Evolutionary conservation across 1,140 invertebrate genomes (phyloP), one percentile per base, ranked within the genome.

Genomic region (Eriosoma lanigerum): DNA sequence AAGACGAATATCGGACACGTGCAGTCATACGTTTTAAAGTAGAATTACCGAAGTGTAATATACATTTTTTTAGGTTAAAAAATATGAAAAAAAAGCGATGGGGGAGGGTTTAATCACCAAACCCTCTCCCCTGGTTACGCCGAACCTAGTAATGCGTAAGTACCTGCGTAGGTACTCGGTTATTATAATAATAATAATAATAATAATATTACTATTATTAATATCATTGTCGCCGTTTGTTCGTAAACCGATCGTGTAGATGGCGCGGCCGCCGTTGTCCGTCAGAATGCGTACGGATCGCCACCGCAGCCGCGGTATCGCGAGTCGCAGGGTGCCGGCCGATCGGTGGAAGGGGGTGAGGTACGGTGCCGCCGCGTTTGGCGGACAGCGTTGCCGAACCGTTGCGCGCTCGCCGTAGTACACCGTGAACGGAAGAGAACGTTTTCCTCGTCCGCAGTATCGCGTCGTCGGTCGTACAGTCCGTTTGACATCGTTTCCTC

Each of bases 321-420:
- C 21, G 6, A 17, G 44, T 15, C 66, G 13, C 9, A 9, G 38
- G 48, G 46, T 29, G 64, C 32, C 46, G 38, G 12, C 38, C 64
- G 64, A 15, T 17, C 15, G 19, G 1, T 8, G 58, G 29, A 13
- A 0, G 8, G 68, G 24, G 3, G 46, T 3, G 44, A 8, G 0
- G n/a, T 56, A 9, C 10, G 26, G 17, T 70, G 5, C 52, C 52
- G 38, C 56, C n/a, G 75, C 29, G 75, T 78, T 62, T 38, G 72
- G 56, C 75, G 46, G 38, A 56, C 75, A 56, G 75, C 50, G 75
- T 78, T 78, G 75, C 75, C 75, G 75, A 38, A 78, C 75, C 75
- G 75, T 78, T 78, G 75, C 75, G 54, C 56, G 56, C 24, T 21
- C 44, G 12, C 19, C n/a, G 64, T 66, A 29, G 64, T 66, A 29